Conservation (phyloP, 2,113 vertebrate genomes). For the Aspidoscelis tigris region DNA sequence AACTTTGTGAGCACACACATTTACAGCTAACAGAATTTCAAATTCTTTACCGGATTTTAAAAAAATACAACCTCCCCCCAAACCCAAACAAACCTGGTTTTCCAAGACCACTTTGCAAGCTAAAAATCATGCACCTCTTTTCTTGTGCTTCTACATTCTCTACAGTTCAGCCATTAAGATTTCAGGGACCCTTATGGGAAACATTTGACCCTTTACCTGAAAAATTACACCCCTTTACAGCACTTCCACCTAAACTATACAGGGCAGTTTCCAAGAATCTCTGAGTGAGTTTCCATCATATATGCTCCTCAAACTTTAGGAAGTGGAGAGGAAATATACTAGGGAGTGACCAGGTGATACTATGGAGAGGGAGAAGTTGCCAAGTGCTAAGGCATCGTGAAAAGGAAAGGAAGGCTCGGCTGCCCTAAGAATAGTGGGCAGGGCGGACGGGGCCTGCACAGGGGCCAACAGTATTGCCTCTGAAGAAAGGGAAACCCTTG, state of each 20-base stretch:
- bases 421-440: neutral
- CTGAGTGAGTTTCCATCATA: too few relatives aligned
- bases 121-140: neutral
- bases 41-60: too few relatives aligned
- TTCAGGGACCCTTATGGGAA: neutral
- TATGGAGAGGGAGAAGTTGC: neutral
- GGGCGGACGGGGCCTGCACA: slow-evolving; percentile 30
- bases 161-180: neutral
- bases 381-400: neutral
- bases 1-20: too few relatives aligned
- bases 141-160: neutral
- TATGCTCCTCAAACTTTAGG: too few relatives aligned
- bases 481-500: neutral
- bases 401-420: neutral
- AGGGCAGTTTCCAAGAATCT: too few relatives aligned
- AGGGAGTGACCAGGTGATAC: neutral
- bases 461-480: neutral
- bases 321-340: neutral
- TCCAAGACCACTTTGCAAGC: too few relatives aligned
- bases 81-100: too few relatives aligned
- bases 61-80: too few relatives aligned
- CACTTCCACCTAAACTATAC: neutral
- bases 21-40: too few relatives aligned
- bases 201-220: neutral
- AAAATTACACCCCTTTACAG: neutral